Percentiles rank a stretch among this genome's conserved stretches.
These are phyloP conservation scores for Lithobius niger DNA, from an alignment of 1,140 invertebrate species.

Conservation along the genomic window DNA sequence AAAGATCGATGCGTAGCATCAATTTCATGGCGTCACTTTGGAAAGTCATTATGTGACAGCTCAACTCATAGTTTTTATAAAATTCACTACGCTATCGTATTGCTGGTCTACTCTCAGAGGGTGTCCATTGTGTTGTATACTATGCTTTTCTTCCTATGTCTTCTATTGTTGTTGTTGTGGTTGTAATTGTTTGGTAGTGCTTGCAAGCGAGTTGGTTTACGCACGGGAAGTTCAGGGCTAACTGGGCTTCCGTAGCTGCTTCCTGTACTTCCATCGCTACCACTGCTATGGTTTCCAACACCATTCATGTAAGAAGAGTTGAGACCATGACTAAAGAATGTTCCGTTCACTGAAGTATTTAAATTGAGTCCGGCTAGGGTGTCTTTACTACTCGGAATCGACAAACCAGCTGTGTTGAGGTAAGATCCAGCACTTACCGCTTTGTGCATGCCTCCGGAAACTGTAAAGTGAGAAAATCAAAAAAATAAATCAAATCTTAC, in stretches of 20 bases:
- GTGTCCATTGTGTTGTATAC: slow-evolving; percentile 11
- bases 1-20: no score
- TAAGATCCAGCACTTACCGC: slow-evolving; percentile 3
- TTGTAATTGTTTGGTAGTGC: slow-evolving; percentile 22
- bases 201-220: slow-evolving; percentile 26
- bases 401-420: neutral
- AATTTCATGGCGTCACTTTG: no score
- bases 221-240: slow-evolving; percentile 13
- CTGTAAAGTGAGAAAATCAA: no score
- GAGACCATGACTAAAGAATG: neutral
- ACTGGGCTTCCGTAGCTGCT: slow-evolving; percentile 17
- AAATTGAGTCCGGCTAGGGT: slow-evolving; percentile 13
- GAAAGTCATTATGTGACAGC: no score
- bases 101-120: no score
- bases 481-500: no score
- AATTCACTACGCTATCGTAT: no score
- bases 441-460: neutral
- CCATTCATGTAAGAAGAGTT: slow-evolving; percentile 6
- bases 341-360: neutral
- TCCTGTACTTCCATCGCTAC: slow-evolving; percentile 12
- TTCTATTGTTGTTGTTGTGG: slow-evolving; percentile 17
- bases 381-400: neutral
- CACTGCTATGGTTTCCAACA: slow-evolving; percentile 17
- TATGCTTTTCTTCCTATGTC: slow-evolving; percentile 23
- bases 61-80: no score